Evolutionary conservation across 2,797 vertebrate genomes (phyloP).

Genomic region (Enteromius paludinosus): DNA sequence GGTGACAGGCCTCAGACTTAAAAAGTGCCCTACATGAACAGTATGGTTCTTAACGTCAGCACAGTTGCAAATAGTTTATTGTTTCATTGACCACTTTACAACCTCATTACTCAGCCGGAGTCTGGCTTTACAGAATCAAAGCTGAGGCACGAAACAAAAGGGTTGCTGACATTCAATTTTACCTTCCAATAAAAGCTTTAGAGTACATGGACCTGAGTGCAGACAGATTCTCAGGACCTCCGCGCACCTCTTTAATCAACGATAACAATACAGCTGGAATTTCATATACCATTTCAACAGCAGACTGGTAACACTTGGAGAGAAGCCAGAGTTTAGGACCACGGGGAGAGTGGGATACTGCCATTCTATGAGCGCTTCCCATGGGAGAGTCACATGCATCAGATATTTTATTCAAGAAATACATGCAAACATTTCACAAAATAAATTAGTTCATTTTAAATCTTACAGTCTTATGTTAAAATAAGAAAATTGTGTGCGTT

Average conservation of each 20-base stretch:
- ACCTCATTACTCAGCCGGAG: conserved; percentile 42
- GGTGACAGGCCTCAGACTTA: conserved; percentile 5
- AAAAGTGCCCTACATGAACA: not conserved
- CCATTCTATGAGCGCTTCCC: not conserved
- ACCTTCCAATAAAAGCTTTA: conserved; percentile 58
- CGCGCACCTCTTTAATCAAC: conserved; percentile 54
- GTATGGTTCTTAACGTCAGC: conserved; percentile 30
- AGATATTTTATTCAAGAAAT: conserved; percentile 15
- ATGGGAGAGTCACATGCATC: not conserved
- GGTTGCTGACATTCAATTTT: conserved; percentile 60
- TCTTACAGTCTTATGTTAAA: not conserved
- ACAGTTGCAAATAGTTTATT: conserved; percentile 40
- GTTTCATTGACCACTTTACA: conserved; percentile 54
- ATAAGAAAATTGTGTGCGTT: not conserved
- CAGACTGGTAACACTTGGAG: conserved; percentile 39
- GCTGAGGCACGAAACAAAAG: conserved; percentile 59
- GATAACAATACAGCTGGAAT: conserved; percentile 43
- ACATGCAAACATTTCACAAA: not conserved
- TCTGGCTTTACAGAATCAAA: conserved; percentile 59
- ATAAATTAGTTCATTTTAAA: not conserved
- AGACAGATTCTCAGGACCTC: conserved; percentile 62
- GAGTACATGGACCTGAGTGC: conserved; percentile 50
- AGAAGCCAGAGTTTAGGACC: conserved; percentile 32
- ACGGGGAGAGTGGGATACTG: conserved; percentile 30
- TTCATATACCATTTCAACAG: conserved; percentile 49